Base-by-base conservation (phyloP, 2,113 vertebrate genomes). In the Cyanoramphus novaezelandiae region DNA sequence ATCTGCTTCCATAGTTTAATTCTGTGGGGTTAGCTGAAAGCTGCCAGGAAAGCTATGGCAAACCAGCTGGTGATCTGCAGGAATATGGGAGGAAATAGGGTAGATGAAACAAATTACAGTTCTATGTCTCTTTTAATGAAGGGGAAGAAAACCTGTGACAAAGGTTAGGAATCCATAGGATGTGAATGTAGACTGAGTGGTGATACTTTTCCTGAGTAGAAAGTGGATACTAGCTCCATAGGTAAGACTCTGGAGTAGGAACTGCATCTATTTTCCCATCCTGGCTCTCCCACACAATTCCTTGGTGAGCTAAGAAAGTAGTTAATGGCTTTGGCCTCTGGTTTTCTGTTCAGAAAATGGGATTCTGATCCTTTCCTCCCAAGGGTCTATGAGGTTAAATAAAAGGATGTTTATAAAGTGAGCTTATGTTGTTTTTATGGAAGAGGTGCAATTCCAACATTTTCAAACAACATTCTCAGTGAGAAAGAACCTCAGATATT, bases 401-500 rank as follows among this genome's bases (percentile, higher is more conserved):
- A 65, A 96, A 92, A 92, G 69, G 41, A 84, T 96, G 83, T 93
- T 96, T 95, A 28, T 81, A 53, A 92, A 95, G 50, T 82, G 85
- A 93, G 9, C 21, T 82, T 49, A 71, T 49, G 3, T 62, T 82
- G 16, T 63, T 78, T 85, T 59, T 27, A 24, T 72, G 20, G 18
- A 88, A 90, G 60, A 82, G 52, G 7, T 88, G 78, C 85, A 47
- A 13, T 79, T 76, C 74, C 69, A 86, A 65, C 47, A 57, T 86
- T 93, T 93, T 78, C 60, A 71, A 90, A 39, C 29, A 64, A 71
- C 49, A 86, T 63, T 91, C n/a, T 94, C 53, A 88, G 68, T 19
- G 72, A 86, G 44, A 64, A 81, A 53, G 35, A 78, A 37, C 33
- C 13, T 37, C 44, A 63, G 29, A 17, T 75, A 35, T 52, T 88